A percentile compares a stretch with the other conserved stretches of the same genome.
Conservation (phyloP, 1,140 invertebrate genomes). For the Drosophila rufa region DNA sequence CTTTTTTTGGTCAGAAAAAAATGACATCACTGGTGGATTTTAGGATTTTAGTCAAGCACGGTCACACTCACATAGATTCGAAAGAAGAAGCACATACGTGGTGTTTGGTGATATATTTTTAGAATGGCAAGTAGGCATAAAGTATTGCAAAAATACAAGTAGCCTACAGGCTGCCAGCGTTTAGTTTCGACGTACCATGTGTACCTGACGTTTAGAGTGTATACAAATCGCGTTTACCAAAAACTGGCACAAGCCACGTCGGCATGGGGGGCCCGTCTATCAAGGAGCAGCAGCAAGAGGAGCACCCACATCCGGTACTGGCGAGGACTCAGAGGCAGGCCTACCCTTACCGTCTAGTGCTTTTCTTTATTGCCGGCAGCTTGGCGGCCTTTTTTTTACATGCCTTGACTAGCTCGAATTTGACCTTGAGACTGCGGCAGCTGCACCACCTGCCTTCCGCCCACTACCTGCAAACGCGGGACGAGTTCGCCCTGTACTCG, state of each 20-base stretch:
- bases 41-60: too few relatives aligned
- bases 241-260: neutral
- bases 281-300: neutral
- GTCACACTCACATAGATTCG: too few relatives aligned
- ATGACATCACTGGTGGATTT: too few relatives aligned
- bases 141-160: neutral
- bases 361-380: constrained; percentile 66
- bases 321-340: neutral
- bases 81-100: constrained; percentile 5
- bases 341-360: constrained; percentile 35
- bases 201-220: neutral
- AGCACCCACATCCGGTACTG: constrained; percentile 1
- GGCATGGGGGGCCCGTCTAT: constrained; percentile 2
- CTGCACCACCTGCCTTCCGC: constrained; percentile 68
- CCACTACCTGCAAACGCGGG: constrained; percentile 73
- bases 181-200: constrained; percentile 1
- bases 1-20: too few relatives aligned
- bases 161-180: neutral
- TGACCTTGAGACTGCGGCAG: constrained; percentile 47
- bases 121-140: neutral
- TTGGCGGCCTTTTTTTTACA: constrained; percentile 58
- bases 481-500: constrained; percentile 79
- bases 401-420: constrained; percentile 31
- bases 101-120: neutral
- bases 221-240: neutral